These are phyloP conservation scores for Drosophila borealis DNA, from an alignment of 2,888 invertebrate genomes.

Conservation along the genomic window DNA sequence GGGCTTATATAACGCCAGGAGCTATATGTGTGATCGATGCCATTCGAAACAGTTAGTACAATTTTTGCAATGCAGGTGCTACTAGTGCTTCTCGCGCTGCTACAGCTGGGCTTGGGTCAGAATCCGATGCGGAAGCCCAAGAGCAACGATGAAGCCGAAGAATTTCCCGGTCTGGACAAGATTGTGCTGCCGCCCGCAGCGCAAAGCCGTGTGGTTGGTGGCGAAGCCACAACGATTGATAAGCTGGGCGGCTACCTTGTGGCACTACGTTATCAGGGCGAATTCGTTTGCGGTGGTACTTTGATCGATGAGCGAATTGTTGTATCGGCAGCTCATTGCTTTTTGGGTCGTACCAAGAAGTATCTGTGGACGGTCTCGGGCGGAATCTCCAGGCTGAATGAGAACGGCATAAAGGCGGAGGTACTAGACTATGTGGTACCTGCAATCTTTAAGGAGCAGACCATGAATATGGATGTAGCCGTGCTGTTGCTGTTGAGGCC, in stretches of 20 bases:
- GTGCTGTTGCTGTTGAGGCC: constrained; percentile 35
- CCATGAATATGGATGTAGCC: constrained; percentile 66
- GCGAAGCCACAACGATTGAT: constrained; percentile 46
- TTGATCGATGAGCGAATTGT: constrained; percentile 49
- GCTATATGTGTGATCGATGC: background rate
- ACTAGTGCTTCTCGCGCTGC: constrained; percentile 2
- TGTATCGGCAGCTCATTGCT: constrained; percentile 64
- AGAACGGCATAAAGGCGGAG: background rate
- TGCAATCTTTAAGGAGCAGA: background rate
- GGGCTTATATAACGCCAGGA: background rate
- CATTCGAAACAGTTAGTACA: background rate
- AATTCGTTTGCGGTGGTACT: constrained; percentile 59
- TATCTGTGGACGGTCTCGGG: constrained; percentile 26
- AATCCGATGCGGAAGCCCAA: background rate
- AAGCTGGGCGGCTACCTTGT: constrained; percentile 61
- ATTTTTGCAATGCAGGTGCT: constrained; percentile 18
- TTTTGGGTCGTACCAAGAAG: constrained; percentile 11
- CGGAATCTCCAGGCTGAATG: constrained; percentile 45
- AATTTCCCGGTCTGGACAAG: constrained; percentile 15
- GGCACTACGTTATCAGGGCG: constrained; percentile 34
- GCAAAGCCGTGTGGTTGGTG: constrained; percentile 57
- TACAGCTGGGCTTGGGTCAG: constrained; percentile 1
- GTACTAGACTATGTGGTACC: constrained; percentile 38
- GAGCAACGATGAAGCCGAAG: background rate
- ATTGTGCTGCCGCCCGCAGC: background rate